These are phyloP conservation scores for Cynaeus angustus DNA, from an alignment of 2,888 invertebrate species.

Conservation along the genomic window DNA sequence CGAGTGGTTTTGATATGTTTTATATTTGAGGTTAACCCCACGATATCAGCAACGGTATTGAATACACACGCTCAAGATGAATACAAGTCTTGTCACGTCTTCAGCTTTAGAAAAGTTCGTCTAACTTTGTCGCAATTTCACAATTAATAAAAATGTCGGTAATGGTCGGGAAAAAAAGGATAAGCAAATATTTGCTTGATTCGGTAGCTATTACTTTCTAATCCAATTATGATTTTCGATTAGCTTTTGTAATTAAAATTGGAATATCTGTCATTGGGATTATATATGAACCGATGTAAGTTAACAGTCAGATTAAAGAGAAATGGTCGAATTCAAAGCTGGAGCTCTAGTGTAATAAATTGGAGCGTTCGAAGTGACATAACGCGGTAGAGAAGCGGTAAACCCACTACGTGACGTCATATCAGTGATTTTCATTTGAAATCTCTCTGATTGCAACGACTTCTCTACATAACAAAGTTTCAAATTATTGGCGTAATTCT, in stretches of 20 bases:
- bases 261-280: conserved; percentile 19
- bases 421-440: conserved; percentile 52
- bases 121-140: too few species aligned
- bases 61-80: conserved; percentile 14
- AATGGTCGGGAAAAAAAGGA: not conserved
- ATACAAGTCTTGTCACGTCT: conserved; percentile 39
- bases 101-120: conserved; percentile 23
- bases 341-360: conserved; percentile 41
- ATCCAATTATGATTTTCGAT: conserved; percentile 42
- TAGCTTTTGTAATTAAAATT: conserved; percentile 33
- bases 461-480: conserved; percentile 50
- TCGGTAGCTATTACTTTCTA: conserved; percentile 21
- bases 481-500: conserved; percentile 50
- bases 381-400: conserved; percentile 49
- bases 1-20: conserved; percentile 43
- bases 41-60: conserved; percentile 26
- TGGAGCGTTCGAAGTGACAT: conserved; percentile 47
- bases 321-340: conserved; percentile 38
- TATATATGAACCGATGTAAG: conserved; percentile 39
- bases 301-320: conserved; percentile 45
- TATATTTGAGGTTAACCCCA: conserved; percentile 45
- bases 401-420: conserved; percentile 53
- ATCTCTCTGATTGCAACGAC: conserved; percentile 50
- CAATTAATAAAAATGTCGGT: conserved; percentile 24
- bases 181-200: conserved; percentile 26